Percentiles rank a stretch among this genome's conserved stretches.
Evolutionary conservation across 2,888 invertebrate species (phyloP).

Genomic region (Hydraecia micacea): DNA sequence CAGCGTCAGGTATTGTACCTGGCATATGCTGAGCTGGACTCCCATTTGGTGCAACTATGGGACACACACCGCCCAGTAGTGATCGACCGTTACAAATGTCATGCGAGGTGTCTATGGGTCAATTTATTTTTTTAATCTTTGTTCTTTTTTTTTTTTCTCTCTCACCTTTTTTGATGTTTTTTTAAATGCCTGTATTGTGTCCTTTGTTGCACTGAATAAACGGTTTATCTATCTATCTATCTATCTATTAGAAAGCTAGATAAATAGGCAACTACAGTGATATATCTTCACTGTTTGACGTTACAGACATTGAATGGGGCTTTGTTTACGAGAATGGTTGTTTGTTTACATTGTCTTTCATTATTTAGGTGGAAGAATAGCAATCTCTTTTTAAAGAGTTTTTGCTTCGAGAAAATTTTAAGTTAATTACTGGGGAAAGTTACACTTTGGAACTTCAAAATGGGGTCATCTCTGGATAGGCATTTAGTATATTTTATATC

Average conservation of each 20-base stretch:
- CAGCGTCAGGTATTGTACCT: too few species aligned
- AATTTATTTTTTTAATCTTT: too few species aligned
- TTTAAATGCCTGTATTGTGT: too few species aligned
- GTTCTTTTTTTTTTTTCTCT: too few species aligned
- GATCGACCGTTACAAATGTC: too few species aligned
- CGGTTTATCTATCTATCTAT: too few species aligned
- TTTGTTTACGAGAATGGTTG: constrained; percentile 37
- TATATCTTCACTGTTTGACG: constrained; percentile 49
- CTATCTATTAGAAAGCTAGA: constrained; percentile 61
- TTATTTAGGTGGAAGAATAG: constrained; percentile 27
- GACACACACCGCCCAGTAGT: too few species aligned
- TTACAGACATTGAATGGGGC: constrained; percentile 29
- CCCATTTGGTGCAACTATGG: too few species aligned
- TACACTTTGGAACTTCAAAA: background rate
- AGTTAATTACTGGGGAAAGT: constrained; percentile 1
- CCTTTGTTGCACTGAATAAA: too few species aligned
- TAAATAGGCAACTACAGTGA: constrained; percentile 56
- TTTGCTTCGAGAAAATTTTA: constrained; percentile 1
- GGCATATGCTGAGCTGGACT: too few species aligned
- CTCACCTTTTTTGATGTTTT: too few species aligned
- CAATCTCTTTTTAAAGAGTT: background rate
- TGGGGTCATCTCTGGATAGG: background rate
- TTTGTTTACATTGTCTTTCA: constrained; percentile 31
- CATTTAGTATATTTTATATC: background rate
- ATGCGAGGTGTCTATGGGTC: too few species aligned